These are phyloP conservation scores for Halesus radiatus DNA, from an alignment of 1,140 invertebrate genomes.

Conservation along the genomic window DNA sequence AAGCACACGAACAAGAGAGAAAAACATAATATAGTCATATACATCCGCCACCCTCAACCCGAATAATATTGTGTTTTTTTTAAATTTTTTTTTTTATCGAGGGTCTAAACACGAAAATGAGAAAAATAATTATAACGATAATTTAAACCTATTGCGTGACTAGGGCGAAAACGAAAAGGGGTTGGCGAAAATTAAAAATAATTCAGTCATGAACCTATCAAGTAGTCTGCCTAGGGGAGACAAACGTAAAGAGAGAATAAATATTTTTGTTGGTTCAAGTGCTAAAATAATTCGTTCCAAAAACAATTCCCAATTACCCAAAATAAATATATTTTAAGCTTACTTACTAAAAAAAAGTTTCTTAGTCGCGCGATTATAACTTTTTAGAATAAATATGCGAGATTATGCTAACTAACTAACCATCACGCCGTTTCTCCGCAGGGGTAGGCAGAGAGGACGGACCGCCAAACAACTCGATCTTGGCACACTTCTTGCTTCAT, in stretches of 20 bases:
- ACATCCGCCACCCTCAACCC: not conserved
- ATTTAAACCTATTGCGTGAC: slow-evolving; percentile 27
- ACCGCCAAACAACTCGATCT: too few species aligned
- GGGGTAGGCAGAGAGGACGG: too few species aligned
- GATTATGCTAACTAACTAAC: too few species aligned
- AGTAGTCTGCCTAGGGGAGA: not conserved
- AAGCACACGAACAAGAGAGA: too few species aligned
- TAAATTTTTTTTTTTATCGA: not conserved
- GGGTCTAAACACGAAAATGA: not conserved
- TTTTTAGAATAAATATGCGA: too few species aligned
- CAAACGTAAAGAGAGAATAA: not conserved
- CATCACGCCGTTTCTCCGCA: too few species aligned
- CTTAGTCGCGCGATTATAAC: too few species aligned
- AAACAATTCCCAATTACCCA: not conserved
- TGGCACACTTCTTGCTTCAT: too few species aligned
- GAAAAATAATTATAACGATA: slow-evolving; percentile 31
- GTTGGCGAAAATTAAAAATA: not conserved
- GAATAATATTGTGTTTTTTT: not conserved
- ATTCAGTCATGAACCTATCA: not conserved
- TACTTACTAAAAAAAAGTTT: too few species aligned
- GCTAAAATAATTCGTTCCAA: not conserved
- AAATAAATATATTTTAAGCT: too few species aligned
- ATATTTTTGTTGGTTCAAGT: not conserved
- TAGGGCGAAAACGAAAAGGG: not conserved
- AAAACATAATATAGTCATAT: not conserved